These are phyloP conservation scores for Urocyon cinereoargenteus DNA, from an alignment of 2,797 vertebrate species.

Conservation along the genomic window DNA sequence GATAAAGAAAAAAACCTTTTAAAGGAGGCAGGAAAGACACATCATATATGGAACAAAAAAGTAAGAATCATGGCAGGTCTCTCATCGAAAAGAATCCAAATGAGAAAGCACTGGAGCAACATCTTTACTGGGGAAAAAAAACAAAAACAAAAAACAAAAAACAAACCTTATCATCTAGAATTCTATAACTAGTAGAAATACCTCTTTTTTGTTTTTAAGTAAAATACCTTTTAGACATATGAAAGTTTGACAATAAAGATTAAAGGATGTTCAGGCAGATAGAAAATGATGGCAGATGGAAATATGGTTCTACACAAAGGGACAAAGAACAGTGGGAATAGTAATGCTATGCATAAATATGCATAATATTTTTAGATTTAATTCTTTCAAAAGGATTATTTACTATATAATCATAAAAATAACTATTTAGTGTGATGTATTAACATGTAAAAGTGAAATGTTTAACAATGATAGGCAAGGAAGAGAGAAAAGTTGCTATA, in stretches of 20 bases:
- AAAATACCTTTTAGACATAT: background rate
- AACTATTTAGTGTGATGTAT: background rate
- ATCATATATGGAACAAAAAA: background rate
- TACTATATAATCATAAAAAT: background rate
- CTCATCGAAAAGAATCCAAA: background rate
- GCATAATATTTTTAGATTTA: background rate
- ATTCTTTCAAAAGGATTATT: conserved; percentile 7
- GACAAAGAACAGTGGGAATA: background rate
- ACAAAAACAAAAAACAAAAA: background rate
- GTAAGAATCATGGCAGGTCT: background rate
- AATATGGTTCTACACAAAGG: background rate
- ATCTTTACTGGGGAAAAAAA: background rate
- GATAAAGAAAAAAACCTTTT: background rate
- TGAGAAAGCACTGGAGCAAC: background rate
- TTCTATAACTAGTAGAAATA: background rate
- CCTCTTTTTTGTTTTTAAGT: background rate
- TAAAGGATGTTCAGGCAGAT: background rate
- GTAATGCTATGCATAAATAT: background rate
- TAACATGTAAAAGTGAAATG: background rate
- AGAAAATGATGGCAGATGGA: background rate
- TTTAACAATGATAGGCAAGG: background rate
- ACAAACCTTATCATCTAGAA: background rate
- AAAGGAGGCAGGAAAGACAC: background rate
- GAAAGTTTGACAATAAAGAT: background rate
- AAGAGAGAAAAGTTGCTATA: background rate